phyloP scores from a whole-genome alignment of 64 coral and sea anemone genomes.

The Pachyseris speciosa region DNA sequence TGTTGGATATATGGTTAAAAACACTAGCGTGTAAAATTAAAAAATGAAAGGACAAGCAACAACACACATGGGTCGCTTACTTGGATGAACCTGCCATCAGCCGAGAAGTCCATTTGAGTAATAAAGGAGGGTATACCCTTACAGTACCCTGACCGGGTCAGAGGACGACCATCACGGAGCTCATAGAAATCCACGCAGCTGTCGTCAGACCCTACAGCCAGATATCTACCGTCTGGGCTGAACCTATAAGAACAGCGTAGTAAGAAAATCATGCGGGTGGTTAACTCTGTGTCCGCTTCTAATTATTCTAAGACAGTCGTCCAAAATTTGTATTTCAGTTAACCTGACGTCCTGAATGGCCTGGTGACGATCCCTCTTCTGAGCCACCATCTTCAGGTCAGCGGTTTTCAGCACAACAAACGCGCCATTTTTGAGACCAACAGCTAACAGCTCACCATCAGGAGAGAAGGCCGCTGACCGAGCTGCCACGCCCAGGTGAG shows the following conservation, averaged over 20 bases:
- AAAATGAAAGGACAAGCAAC: background rate
- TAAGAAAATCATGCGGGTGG: no score
- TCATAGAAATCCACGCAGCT: slow-evolving; percentile 97
- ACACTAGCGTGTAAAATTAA: no score
- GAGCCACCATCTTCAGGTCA: slow-evolving; percentile 77
- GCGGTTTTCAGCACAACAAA: slow-evolving; percentile 79
- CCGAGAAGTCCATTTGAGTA: slow-evolving; percentile 98
- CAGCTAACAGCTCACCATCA: slow-evolving; percentile 94
- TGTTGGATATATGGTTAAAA: no score
- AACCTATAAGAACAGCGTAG: slow-evolving; percentile 62
- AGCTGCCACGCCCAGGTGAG: slow-evolving; percentile 68
- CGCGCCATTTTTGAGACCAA: slow-evolving; percentile 92
- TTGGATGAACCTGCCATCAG: slow-evolving; percentile 95
- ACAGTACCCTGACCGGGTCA: slow-evolving; percentile 88
- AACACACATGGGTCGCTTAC: slow-evolving; percentile 4
- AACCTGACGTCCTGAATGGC: slow-evolving; percentile 92
- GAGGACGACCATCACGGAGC: slow-evolving; percentile 65
- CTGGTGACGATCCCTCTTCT: slow-evolving; percentile 87
- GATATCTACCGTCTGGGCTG: slow-evolving; percentile 85
- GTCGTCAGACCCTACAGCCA: slow-evolving; percentile 96
- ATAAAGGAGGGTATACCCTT: slow-evolving; percentile 95
- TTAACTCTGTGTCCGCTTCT: no score
- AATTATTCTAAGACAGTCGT: no score
- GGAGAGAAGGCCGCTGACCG: slow-evolving; percentile 89
- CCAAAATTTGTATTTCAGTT: background rate